Percentiles rank a stretch among this genome's conserved stretches.
These are phyloP conservation scores for Elegia similella DNA, from an alignment of 2,888 invertebrate species.

Conservation along the genomic window DNA sequence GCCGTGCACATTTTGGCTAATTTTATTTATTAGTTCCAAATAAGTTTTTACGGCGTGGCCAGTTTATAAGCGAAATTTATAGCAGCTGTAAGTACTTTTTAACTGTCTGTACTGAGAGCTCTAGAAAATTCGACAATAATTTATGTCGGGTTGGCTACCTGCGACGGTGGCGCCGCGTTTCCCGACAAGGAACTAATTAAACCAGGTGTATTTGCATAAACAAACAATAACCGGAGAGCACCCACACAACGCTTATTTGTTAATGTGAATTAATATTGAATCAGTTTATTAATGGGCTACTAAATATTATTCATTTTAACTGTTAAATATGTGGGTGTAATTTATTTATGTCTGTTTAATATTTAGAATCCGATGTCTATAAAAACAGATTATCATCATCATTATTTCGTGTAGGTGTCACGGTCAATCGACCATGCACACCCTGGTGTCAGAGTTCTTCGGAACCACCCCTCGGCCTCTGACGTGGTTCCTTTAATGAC, in stretches of 20 bases:
- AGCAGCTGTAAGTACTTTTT: slow-evolving; percentile 35
- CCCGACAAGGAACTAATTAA: slow-evolving; percentile 14
- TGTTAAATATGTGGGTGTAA: background rate
- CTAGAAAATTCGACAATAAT: slow-evolving; percentile 31
- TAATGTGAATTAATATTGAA: slow-evolving; percentile 10
- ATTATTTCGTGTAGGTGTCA: too few species aligned
- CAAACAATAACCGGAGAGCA: slow-evolving; percentile 13
- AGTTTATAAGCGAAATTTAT: slow-evolving; percentile 43
- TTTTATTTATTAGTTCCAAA: slow-evolving; percentile 67
- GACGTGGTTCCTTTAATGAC: too few species aligned
- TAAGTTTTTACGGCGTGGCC: slow-evolving; percentile 44
- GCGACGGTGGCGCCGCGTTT: slow-evolving; percentile 4
- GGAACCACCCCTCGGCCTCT: too few species aligned
- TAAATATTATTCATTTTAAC: slow-evolving; percentile 8
- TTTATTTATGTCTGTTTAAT: background rate
- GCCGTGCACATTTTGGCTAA: slow-evolving; percentile 59
- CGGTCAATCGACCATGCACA: too few species aligned
- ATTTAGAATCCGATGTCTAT: background rate
- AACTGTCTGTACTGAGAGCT: slow-evolving; percentile 29
- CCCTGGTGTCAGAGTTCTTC: too few species aligned
- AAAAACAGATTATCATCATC: background rate
- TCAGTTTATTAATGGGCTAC: slow-evolving; percentile 3
- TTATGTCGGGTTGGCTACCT: slow-evolving; percentile 25
- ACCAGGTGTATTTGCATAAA: slow-evolving; percentile 13
- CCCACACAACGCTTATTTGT: slow-evolving; percentile 7